phyloP scores from a whole-genome alignment of 2,797 vertebrate genomes.

The Lagorchestes hirsutus region DNA sequence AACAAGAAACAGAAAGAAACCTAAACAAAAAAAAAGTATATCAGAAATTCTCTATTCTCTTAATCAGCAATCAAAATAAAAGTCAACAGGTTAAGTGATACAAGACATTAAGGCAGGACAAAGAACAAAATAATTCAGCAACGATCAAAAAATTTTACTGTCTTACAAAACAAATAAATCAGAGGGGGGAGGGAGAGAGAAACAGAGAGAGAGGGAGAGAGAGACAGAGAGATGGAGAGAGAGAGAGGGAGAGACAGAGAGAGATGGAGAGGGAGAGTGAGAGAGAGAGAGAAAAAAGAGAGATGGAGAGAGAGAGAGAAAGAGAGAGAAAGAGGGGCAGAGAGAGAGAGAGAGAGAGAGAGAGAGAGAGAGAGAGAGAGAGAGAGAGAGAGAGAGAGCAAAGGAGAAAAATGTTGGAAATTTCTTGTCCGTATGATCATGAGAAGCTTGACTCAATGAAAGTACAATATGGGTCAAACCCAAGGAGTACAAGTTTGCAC shows the following conservation, averaged over 20 bases:
- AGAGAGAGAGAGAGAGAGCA: not conserved
- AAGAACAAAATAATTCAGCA: not conserved
- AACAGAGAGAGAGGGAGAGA: too few species aligned
- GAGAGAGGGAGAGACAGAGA: too few species aligned
- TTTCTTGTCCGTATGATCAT: not conserved
- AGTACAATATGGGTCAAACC: not conserved
- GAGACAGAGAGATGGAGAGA: too few species aligned
- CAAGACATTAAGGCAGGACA: not conserved
- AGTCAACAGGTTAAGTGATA: not conserved
- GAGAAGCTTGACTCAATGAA: not conserved
- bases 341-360: too few species aligned
- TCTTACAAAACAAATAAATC: not conserved
- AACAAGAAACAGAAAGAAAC: not conserved
- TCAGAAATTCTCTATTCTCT: not conserved
- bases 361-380: too few species aligned
- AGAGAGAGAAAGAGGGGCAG: accelerated
- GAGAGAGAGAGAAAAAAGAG: too few species aligned
- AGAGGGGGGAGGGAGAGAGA: not conserved
- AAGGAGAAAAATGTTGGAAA: not conserved
- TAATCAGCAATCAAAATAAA: not conserved
- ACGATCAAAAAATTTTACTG: not conserved
- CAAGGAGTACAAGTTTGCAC: not conserved
- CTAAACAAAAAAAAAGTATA: not conserved
- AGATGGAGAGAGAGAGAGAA: accelerated
- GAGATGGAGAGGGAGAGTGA: accelerated